Evolutionary conservation across 2,113 vertebrate genomes (phyloP).

Genomic region (Triplophysa tibetana): DNA sequence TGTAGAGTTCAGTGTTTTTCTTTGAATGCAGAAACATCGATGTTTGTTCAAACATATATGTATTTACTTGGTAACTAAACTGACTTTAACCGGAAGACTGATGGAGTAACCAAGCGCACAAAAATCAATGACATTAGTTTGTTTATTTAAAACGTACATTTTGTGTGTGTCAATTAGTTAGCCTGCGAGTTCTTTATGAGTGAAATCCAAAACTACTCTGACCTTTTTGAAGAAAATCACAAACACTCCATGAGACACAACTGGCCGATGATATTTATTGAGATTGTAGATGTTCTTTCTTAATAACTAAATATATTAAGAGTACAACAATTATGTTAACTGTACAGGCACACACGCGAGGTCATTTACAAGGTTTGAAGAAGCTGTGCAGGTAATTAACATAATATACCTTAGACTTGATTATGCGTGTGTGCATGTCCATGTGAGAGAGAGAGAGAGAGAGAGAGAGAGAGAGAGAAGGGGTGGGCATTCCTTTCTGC

Average conservation of each 20-base stretch:
- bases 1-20: too few species aligned
- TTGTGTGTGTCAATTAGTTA: neutral
- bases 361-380: neutral
- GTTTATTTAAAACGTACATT: neutral
- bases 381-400: neutral
- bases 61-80: too few species aligned
- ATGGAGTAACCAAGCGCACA: too few species aligned
- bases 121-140: too few species aligned
- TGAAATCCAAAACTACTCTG: neutral
- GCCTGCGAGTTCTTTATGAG: neutral
- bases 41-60: too few species aligned
- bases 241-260: neutral
- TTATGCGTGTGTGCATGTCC: neutral
- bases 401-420: neutral
- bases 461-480: constrained; percentile 45
- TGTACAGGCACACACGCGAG: too few species aligned
- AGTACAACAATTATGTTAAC: too few species aligned
- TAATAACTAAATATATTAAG: too few species aligned
- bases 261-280: too few species aligned
- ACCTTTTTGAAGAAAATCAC: neutral
- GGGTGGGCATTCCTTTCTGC: constrained; percentile 67
- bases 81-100: too few species aligned
- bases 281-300: too few species aligned
- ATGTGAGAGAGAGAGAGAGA: constrained; percentile 37
- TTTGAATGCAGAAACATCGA: too few species aligned